Evolutionary conservation across 1,140 invertebrate genomes (phyloP), one percentile per base, ranked within the genome.

Genomic region (Pinna nobilis): DNA sequence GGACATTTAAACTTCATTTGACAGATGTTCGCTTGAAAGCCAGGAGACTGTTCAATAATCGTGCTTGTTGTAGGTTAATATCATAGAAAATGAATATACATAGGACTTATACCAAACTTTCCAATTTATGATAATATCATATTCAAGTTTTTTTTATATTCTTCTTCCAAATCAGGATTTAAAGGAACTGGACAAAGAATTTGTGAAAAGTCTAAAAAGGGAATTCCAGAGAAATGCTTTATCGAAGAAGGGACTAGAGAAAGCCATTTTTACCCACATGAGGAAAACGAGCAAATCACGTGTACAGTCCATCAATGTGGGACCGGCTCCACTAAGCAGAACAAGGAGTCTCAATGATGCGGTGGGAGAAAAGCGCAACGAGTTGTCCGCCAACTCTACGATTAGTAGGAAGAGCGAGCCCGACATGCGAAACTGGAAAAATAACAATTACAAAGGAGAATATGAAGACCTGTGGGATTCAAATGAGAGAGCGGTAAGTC

Each of bases 261-360:
- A 13, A 13, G 30, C 30, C n/a, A 44, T 75, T 3, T 30, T 75
- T 3, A 41, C 51, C 47, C 73, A 75, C 61, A 75, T 75, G 73
- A 75, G 67, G 66, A 75, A 75, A 59, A 75, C 73, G 15, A 50
- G 37, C 7, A 55, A 50, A 15, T 30, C 66, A 4, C 60, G 59
- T 23, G 73, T 70, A n/a, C 60, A 66, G 61, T 49, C 73, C 33
- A 75, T 75, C n/a, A 64, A 61, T n/a, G 73, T 75, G 4, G 60
- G 49, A 11, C 66, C 67, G n/a, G 73, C 73, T 18, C 73, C 73
- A 15, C 23, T 75, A 13, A 64, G 59, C 37, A 47, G 67, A 9
- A 75, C 73, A 0, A 50, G 67, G 9, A 75, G 73, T 44, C 51
- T 75, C 3, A 75, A 61, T 35, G 73, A 75, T 75, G 73, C 73